Percentiles rank a stretch among this genome's conserved stretches.
Conservation (phyloP, 2,888 invertebrate genomes). For the Nemotelus pantherinus region DNA sequence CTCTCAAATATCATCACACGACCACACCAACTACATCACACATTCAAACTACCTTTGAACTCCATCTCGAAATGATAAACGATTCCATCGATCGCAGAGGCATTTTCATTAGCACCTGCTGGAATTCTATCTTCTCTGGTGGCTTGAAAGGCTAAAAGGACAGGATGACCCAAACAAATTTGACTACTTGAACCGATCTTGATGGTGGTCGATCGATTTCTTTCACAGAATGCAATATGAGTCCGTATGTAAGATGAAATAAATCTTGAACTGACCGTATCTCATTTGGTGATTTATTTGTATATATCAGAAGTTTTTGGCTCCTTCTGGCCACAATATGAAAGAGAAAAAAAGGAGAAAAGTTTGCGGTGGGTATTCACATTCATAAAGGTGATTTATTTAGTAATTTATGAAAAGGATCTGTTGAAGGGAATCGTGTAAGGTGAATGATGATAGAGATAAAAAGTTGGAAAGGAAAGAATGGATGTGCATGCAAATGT, state of each 20-base stretch:
- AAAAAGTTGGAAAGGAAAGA: constrained; percentile 2
- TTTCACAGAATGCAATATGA: constrained; percentile 33
- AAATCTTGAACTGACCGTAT: constrained; percentile 49
- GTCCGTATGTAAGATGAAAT: constrained; percentile 45
- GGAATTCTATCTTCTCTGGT: constrained; percentile 45
- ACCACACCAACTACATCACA: no score
- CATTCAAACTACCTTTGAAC: no score
- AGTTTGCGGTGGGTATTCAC: constrained; percentile 28
- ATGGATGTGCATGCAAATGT: constrained; percentile 19
- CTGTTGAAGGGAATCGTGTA: background rate
- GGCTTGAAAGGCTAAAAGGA: constrained; percentile 3
- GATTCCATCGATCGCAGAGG: constrained; percentile 24
- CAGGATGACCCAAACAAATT: background rate
- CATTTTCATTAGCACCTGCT: constrained; percentile 47
- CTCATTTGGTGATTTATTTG: constrained; percentile 49
- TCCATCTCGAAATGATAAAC: constrained; percentile 22
- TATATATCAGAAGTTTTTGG: constrained; percentile 3
- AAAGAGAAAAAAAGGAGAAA: background rate
- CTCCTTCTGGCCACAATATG: no score
- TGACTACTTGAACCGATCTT: constrained; percentile 12
- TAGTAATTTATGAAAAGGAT: constrained; percentile 10
- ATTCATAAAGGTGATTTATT: constrained; percentile 34
- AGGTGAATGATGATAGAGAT: background rate
- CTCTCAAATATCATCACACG: no score
- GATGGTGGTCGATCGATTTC: constrained; percentile 46